These are phyloP conservation scores for Trachemys scripta DNA, from an alignment of 2,113 vertebrate species.

Conservation along the genomic window DNA sequence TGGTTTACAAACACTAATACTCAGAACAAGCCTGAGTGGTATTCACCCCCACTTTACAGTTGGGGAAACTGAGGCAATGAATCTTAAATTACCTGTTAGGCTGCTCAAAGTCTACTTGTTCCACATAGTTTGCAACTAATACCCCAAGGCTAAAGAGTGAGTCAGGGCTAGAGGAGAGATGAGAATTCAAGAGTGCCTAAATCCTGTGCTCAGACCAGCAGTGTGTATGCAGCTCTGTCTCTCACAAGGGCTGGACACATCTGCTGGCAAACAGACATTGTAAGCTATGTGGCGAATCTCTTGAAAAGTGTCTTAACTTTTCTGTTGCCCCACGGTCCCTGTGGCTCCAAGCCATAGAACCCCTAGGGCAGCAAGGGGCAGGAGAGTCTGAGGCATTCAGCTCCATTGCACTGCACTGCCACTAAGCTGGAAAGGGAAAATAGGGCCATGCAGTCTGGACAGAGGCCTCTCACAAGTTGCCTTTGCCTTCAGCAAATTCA, in stretches of 20 bases:
- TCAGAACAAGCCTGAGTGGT: not conserved
- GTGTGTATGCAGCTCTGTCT: not conserved
- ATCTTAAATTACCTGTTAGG: conserved; percentile 37
- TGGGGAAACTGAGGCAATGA: conserved; percentile 14
- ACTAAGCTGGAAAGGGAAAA: not conserved
- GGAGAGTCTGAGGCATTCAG: not conserved
- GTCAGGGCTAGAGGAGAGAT: conserved; percentile 56
- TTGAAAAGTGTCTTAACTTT: not conserved
- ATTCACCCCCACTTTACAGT: not conserved
- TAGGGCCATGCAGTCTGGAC: fast-evolving
- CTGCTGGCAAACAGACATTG: conserved; percentile 45
- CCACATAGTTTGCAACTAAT: conserved; percentile 39
- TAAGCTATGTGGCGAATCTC: not conserved
- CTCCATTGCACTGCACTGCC: fast-evolving
- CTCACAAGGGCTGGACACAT: conserved; percentile 1
- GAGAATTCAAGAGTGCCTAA: conserved; percentile 40
- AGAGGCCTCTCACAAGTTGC: not conserved
- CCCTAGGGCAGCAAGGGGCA: not conserved
- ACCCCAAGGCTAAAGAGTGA: conserved; percentile 39
- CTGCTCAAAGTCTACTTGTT: conserved; percentile 20
- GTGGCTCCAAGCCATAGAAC: not conserved
- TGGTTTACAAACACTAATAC: conserved; percentile 24
- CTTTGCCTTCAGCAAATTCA: no score
- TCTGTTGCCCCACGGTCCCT: not conserved
- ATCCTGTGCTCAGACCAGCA: conserved; percentile 25